phyloP scores from a whole-genome alignment of 1,140 invertebrate genomes.

The Ladona fulva region DNA sequence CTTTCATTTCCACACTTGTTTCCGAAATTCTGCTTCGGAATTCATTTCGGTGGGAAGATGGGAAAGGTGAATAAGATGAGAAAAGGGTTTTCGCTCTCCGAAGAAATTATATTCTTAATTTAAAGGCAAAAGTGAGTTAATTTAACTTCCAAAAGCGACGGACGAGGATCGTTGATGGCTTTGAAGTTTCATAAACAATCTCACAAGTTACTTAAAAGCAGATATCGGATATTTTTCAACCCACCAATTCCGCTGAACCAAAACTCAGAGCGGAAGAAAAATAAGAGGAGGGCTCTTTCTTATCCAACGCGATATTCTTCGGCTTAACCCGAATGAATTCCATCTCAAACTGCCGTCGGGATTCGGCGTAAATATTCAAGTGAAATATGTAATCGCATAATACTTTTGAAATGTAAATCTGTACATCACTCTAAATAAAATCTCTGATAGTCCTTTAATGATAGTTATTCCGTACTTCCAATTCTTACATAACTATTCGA shows the following conservation, averaged over 20 bases:
- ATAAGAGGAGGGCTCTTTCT: background rate
- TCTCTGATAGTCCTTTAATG: too few relatives aligned
- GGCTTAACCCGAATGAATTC: too few relatives aligned
- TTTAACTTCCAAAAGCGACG: background rate
- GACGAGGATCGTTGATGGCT: background rate
- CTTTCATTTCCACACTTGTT: constrained; percentile 6
- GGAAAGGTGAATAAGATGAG: background rate
- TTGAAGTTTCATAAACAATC: constrained; percentile 7
- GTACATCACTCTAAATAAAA: too few relatives aligned
- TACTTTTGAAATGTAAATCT: too few relatives aligned
- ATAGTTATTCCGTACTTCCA: too few relatives aligned
- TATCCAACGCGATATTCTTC: too few relatives aligned
- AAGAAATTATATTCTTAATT: constrained; percentile 5
- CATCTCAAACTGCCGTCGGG: too few relatives aligned
- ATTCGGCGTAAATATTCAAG: too few relatives aligned
- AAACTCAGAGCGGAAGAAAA: background rate
- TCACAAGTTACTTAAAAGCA: background rate
- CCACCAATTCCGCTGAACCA: background rate
- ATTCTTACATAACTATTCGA: too few relatives aligned
- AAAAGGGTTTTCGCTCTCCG: background rate
- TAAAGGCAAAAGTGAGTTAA: constrained; percentile 2
- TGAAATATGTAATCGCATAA: too few relatives aligned
- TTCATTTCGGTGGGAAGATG: background rate
- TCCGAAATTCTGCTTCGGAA: background rate
- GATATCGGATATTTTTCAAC: background rate